phyloP scores from a whole-genome alignment of 2,888 invertebrate genomes.

The Notodromas monacha region DNA sequence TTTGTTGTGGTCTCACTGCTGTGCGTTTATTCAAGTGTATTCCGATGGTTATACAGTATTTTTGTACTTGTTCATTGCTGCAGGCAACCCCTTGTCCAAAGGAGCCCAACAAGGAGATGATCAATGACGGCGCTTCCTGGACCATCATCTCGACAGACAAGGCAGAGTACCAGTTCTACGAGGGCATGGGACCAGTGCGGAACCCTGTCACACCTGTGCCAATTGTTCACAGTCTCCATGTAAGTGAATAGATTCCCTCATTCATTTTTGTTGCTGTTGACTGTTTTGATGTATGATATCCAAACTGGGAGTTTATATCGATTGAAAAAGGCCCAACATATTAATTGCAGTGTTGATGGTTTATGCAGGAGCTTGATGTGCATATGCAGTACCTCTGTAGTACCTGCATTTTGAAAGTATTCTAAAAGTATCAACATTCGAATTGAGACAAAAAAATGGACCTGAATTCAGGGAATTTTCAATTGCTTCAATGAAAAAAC shows the following conservation, averaged over 20 bases:
- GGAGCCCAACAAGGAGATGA: slow-evolving; percentile 91
- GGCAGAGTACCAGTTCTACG: slow-evolving; percentile 94
- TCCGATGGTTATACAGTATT: slow-evolving; percentile 1
- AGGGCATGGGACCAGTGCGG: slow-evolving; percentile 88
- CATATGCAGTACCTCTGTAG: too few species aligned
- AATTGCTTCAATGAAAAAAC: too few species aligned
- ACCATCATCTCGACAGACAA: slow-evolving; percentile 98
- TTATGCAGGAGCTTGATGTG: too few species aligned
- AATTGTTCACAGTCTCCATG: slow-evolving; percentile 64
- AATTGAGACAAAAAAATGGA: too few species aligned
- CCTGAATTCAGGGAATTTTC: too few species aligned
- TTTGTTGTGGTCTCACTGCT: not conserved
- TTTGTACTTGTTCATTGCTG: slow-evolving; percentile 10
- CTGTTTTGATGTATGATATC: not conserved
- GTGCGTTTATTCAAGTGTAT: not conserved
- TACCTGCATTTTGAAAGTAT: too few species aligned
- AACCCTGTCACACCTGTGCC: slow-evolving; percentile 92
- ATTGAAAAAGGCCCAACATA: too few species aligned
- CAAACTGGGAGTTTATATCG: too few species aligned
- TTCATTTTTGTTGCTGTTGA: not conserved
- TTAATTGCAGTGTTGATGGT: too few species aligned
- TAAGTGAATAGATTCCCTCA: slow-evolving; percentile 15
- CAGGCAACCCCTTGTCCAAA: slow-evolving; percentile 81
- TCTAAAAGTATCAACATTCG: too few species aligned
- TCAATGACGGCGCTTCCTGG: slow-evolving; percentile 98